These are phyloP conservation scores for Pollachius pollachius DNA, from an alignment of 2,113 vertebrate genomes.

Conservation along the genomic window DNA sequence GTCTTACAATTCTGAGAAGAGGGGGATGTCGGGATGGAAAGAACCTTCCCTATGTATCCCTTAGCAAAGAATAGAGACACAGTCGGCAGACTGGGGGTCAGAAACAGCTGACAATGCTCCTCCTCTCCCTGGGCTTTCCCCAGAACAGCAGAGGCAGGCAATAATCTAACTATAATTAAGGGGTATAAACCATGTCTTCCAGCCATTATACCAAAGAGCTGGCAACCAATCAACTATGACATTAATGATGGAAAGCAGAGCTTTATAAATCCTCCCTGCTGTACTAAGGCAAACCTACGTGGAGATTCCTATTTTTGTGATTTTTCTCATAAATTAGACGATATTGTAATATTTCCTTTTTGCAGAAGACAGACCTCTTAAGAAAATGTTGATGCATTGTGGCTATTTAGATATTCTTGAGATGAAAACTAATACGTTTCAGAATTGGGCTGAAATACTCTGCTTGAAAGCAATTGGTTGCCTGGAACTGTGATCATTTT, in stretches of 20 bases:
- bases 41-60: slow-evolving; percentile 65
- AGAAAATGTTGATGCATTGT: no score
- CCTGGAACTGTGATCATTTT: no score
- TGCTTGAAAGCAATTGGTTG: no score
- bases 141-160: slow-evolving; percentile 71
- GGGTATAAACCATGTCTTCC: slow-evolving; percentile 78
- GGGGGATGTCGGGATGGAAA: slow-evolving; percentile 54
- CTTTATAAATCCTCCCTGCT: slow-evolving; percentile 65
- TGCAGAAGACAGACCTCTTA: no score
- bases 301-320: slow-evolving; percentile 39
- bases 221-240: slow-evolving; percentile 74
- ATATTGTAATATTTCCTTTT: background rate
- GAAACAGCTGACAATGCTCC: slow-evolving; percentile 72
- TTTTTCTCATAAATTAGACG: background rate
- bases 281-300: slow-evolving; percentile 63
- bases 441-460: no score
- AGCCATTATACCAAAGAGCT: slow-evolving; percentile 66
- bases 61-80: slow-evolving; percentile 67
- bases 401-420: no score
- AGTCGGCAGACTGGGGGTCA: slow-evolving; percentile 59
- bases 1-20: slow-evolving; percentile 37
- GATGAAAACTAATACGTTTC: no score
- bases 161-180: slow-evolving; percentile 80
- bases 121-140: slow-evolving; percentile 62
- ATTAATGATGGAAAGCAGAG: slow-evolving; percentile 67